Evolutionary conservation across 2,797 vertebrate genomes (phyloP).

Genomic region (Myotis findleyi): DNA sequence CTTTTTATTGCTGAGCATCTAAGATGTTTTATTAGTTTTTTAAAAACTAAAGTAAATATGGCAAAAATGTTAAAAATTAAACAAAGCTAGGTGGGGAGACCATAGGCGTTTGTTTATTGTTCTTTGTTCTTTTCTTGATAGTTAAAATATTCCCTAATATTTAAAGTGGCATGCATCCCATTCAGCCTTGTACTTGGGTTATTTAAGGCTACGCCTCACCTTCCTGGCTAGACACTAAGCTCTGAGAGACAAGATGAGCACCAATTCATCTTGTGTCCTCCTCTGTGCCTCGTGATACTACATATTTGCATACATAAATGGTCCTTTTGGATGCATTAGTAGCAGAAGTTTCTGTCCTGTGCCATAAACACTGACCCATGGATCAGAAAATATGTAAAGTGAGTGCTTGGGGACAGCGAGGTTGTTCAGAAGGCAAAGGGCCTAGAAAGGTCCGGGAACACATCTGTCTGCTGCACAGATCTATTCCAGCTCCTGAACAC

Average conservation of each 20-base stretch:
- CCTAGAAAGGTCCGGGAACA: background rate
- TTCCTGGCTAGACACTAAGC: background rate
- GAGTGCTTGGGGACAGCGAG: background rate
- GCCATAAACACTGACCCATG: background rate
- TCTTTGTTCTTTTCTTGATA: constrained; percentile 14
- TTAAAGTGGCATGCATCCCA: background rate
- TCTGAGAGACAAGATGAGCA: background rate
- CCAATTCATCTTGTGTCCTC: background rate
- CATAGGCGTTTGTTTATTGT: background rate
- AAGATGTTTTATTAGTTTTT: background rate
- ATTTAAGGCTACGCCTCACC: background rate
- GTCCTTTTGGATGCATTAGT: background rate
- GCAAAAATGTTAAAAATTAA: constrained; percentile 51
- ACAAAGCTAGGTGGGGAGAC: constrained; percentile 4
- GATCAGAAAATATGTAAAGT: background rate
- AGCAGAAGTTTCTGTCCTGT: constrained; percentile 35
- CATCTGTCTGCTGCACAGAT: background rate
- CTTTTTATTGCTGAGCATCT: constrained; percentile 27
- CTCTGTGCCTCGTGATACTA: background rate
- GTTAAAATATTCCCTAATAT: constrained; percentile 37
- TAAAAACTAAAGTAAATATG: constrained; percentile 13
- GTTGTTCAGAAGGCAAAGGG: background rate
- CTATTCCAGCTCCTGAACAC: background rate
- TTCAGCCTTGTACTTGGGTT: background rate
- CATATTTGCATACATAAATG: background rate